These are phyloP conservation scores for Anastrepha ludens DNA, from an alignment of 1,140 invertebrate genomes.

Conservation along the genomic window DNA sequence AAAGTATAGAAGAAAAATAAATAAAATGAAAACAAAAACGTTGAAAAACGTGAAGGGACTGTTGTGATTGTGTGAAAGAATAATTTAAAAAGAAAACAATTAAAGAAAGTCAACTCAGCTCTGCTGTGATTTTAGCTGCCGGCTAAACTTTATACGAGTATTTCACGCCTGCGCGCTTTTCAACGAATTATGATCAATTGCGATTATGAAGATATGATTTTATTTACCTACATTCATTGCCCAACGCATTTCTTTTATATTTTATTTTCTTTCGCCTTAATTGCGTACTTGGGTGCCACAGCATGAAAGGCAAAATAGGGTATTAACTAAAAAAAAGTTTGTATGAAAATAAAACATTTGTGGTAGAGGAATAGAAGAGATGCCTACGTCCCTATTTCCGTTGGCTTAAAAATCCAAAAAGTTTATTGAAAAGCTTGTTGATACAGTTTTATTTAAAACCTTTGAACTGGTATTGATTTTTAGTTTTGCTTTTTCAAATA, in stretches of 20 bases:
- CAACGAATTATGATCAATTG: constrained; percentile 2
- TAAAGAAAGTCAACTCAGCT: not conserved
- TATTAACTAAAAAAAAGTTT: too few relatives aligned
- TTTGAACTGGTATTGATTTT: too few relatives aligned
- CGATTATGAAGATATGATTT: not conserved
- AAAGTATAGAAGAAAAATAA: not conserved
- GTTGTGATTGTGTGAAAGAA: not conserved
- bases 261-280: too few relatives aligned
- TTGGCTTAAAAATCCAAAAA: too few relatives aligned
- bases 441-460: too few relatives aligned
- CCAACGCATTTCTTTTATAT: not conserved
- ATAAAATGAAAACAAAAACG: not conserved
- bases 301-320: too few relatives aligned
- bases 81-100: constrained; percentile 36
- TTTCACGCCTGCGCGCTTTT: constrained; percentile 37
- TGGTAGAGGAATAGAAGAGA: too few relatives aligned
- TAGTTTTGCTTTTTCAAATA: too few relatives aligned
- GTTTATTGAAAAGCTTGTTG: too few relatives aligned
- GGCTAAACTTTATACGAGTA: not conserved
- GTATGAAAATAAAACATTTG: too few relatives aligned
- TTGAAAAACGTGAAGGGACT: constrained; percentile 1
- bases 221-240: constrained; percentile 7
- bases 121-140: not conserved
- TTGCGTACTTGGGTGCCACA: too few relatives aligned
- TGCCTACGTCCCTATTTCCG: too few relatives aligned